Evolutionary conservation across 2,797 vertebrate genomes (phyloP), one percentile per base, ranked within the genome.

Genomic region (Potorous gilbertii): DNA sequence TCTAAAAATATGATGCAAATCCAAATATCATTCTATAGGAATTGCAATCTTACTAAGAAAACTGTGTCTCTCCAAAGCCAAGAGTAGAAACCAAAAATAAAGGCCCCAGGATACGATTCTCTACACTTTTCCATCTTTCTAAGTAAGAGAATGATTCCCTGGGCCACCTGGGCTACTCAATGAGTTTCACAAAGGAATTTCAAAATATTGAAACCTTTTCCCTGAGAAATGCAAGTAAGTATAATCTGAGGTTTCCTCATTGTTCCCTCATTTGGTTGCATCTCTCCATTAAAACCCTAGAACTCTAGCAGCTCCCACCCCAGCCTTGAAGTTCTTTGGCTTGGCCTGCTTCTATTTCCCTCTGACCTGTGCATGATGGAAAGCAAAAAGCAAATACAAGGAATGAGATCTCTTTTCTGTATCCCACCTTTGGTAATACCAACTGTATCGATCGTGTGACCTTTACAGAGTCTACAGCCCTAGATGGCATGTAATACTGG

Each of bases 361-460:
- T 90, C 81, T 95, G 92, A 54, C 34, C 31, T 91, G 90, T 27
- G 29, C 89, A 94, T 55, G n/a, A 28, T 94, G 21, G 31, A 95
- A 96, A 66, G 12, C 89, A 55, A 95, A 96, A 96, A 97, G 90
- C 18, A 94, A 91, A 93, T 97, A 93, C 56, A 96, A 96, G 57
- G 90, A 96, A 92, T 96, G 94, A 96, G 93, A 94, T 50, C 52
- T 24, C n/a, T 40, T 97, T 56, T 55, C 66, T 55, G 56, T 95
- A 74, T 90, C 59, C 90, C 62, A 40, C 93, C 57, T 96, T 92
- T 96, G 93, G 62, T 96, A 56, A 94, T 92, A 87, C 89, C 95
- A 91, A 91, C 56, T 21, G 31, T 90, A 97, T 93, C 89, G 93
- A 97, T 96, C 92, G 94, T 46, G 52, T 95, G 95, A 96, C 91